These are phyloP conservation scores for Dione vanillae DNA, from an alignment of 2,888 invertebrate genomes.

Conservation along the genomic window DNA sequence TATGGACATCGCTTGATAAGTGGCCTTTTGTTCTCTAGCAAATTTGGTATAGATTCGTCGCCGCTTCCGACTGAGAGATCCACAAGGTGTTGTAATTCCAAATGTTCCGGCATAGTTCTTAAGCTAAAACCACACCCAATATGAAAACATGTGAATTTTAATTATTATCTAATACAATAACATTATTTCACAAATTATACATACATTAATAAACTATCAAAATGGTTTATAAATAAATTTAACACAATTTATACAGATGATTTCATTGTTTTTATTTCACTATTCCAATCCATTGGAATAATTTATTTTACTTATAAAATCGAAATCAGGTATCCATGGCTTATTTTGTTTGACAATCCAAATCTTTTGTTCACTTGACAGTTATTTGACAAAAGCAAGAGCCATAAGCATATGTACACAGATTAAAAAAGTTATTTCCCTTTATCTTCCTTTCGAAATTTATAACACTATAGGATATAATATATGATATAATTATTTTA, in stretches of 20 bases:
- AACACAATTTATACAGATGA: conserved; percentile 17
- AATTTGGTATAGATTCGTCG: conserved; percentile 74
- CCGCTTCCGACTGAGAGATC: conserved; percentile 84
- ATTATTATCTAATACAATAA: conserved; percentile 17
- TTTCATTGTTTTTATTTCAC: conserved; percentile 15
- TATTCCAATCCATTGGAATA: conserved; percentile 13
- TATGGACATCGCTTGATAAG: conserved; percentile 87
- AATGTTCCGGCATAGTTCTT: conserved; percentile 87
- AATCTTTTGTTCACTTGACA: conserved; percentile 17
- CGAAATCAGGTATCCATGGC: conserved; percentile 9
- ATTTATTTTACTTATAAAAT: conserved; percentile 4
- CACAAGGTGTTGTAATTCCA: conserved; percentile 92
- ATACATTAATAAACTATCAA: conserved; percentile 11
- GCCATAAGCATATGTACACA: too few species aligned
- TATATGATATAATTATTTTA: too few species aligned
- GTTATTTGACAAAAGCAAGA: conserved; percentile 6
- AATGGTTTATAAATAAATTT: neutral
- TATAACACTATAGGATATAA: too few species aligned
- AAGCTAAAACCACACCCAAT: conserved; percentile 45
- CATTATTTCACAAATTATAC: neutral
- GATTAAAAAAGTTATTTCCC: neutral
- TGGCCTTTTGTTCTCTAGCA: conserved; percentile 76
- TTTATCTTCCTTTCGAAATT: neutral
- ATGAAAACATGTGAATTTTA: conserved; percentile 1
- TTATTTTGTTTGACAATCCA: conserved; percentile 18